Conservation (phyloP, 2,113 vertebrate species). For the Colaptes auratus region DNA sequence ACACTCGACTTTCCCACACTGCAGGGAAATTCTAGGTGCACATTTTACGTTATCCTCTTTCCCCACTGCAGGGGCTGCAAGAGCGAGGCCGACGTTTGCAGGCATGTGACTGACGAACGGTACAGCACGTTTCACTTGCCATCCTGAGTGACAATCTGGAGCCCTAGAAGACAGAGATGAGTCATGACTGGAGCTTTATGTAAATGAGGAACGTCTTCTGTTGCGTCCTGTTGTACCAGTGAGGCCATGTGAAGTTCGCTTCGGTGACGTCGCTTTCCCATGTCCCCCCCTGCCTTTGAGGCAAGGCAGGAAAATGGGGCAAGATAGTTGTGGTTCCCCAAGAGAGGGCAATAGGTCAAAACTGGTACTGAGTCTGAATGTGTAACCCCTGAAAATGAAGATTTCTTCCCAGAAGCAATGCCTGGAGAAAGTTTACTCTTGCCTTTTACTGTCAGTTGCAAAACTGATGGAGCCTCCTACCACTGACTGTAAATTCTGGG, state of each 20-base stretch:
- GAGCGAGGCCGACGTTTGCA: background rate
- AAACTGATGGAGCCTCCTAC: background rate
- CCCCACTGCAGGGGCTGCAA: background rate
- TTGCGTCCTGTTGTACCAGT: background rate
- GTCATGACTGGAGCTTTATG: slow-evolving; percentile 7
- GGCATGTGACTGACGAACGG: background rate
- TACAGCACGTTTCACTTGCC: background rate
- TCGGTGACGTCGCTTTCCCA: background rate
- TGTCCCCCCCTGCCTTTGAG: background rate
- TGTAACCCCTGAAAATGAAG: background rate
- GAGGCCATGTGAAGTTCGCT: background rate
- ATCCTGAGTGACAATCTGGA: background rate
- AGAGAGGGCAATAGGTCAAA: background rate
- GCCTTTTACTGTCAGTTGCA: background rate
- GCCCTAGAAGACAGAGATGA: slow-evolving; percentile 1
- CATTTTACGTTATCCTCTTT: background rate
- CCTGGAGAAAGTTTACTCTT: background rate
- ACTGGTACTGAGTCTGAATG: background rate
- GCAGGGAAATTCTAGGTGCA: slow-evolving; percentile 20
- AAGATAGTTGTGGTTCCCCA: background rate
- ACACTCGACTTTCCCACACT: background rate
- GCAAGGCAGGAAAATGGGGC: background rate
- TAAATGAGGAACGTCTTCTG: slow-evolving; percentile 41
- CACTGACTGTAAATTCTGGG: background rate
- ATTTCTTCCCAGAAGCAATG: background rate